phyloP scores from a whole-genome alignment of 2,797 vertebrate species.

The Eutrigla gurnardus region DNA sequence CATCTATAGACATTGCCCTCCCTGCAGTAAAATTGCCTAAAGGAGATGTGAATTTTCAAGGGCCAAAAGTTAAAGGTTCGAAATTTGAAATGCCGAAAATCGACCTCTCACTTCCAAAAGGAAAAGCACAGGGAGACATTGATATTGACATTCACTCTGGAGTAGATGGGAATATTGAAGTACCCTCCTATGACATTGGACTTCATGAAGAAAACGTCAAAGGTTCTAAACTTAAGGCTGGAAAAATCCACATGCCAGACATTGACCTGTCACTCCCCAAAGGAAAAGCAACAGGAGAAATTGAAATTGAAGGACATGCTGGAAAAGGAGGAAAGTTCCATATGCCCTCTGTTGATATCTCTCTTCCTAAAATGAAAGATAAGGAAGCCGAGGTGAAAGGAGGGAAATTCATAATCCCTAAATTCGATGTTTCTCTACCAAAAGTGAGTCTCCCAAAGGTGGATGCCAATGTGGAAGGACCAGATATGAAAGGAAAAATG shows the following conservation, averaged over 20 bases:
- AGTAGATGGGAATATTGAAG: slow-evolving; percentile 53
- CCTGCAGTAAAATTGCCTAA: slow-evolving; percentile 58
- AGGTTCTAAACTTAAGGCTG: slow-evolving; percentile 28
- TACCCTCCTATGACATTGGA: slow-evolving; percentile 49
- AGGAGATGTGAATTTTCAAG: slow-evolving; percentile 57
- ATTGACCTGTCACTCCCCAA: slow-evolving; percentile 62
- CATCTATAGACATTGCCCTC: slow-evolving; percentile 50
- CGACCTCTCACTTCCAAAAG: slow-evolving; percentile 68
- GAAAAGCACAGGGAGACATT: slow-evolving; percentile 61
- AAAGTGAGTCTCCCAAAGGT: slow-evolving; percentile 51
- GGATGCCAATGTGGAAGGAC: slow-evolving; percentile 48
- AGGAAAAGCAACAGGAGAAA: slow-evolving; percentile 38
- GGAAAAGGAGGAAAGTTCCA: slow-evolving; percentile 66
- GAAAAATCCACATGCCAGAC: slow-evolving; percentile 48
- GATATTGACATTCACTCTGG: slow-evolving; percentile 56
- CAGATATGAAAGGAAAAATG: slow-evolving; percentile 50
- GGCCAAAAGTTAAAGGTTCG: slow-evolving; percentile 59
- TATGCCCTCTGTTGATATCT: slow-evolving; percentile 62
- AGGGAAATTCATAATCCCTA: slow-evolving; percentile 59
- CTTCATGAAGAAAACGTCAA: slow-evolving; percentile 57
- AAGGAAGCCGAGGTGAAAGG: slow-evolving; percentile 50
- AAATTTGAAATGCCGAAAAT: slow-evolving; percentile 69
- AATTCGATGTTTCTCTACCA: slow-evolving; percentile 66
- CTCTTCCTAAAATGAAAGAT: slow-evolving; percentile 62
- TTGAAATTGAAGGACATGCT: slow-evolving; percentile 47